These are phyloP conservation scores for Amphiprion clarkii DNA, from an alignment of 2,797 vertebrate species.

Conservation along the genomic window DNA sequence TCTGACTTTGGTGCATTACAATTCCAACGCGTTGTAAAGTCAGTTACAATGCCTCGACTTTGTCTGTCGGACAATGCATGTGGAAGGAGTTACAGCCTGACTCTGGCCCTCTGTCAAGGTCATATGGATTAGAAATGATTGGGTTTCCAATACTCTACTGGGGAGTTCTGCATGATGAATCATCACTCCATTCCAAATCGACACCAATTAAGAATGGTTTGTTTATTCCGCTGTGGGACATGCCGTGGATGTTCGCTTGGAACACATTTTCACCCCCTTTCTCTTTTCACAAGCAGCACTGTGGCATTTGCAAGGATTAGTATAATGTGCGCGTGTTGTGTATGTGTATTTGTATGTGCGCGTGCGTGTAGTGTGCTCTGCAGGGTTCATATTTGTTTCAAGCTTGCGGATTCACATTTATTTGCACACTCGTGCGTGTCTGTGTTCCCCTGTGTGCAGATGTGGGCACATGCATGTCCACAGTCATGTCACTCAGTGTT, in stretches of 20 bases:
- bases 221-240: constrained; percentile 80
- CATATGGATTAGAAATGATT: constrained; percentile 86
- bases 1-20: constrained; percentile 79
- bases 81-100: constrained; percentile 61
- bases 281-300: constrained; percentile 67
- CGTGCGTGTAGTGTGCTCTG: neutral
- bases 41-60: constrained; percentile 65
- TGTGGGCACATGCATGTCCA: constrained; percentile 45
- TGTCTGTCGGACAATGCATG: constrained; percentile 63
- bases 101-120: constrained; percentile 80
- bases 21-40: constrained; percentile 72
- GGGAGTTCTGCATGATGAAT: constrained; percentile 84
- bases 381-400: constrained; percentile 55
- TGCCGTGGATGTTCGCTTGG: constrained; percentile 66
- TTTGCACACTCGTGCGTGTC: constrained; percentile 42
- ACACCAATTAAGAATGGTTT: constrained; percentile 84
- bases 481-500: constrained; percentile 66
- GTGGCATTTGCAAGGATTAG: constrained; percentile 78
- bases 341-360: constrained; percentile 23
- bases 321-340: constrained; percentile 32
- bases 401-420: constrained; percentile 41
- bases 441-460: constrained; percentile 12
- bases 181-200: constrained; percentile 82
- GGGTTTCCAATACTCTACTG: constrained; percentile 81
- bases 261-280: constrained; percentile 61